A percentile compares a stretch with the other conserved stretches of the same genome.
Conservation (phyloP, 2,888 invertebrate genomes). For the Agrochola lota region DNA sequence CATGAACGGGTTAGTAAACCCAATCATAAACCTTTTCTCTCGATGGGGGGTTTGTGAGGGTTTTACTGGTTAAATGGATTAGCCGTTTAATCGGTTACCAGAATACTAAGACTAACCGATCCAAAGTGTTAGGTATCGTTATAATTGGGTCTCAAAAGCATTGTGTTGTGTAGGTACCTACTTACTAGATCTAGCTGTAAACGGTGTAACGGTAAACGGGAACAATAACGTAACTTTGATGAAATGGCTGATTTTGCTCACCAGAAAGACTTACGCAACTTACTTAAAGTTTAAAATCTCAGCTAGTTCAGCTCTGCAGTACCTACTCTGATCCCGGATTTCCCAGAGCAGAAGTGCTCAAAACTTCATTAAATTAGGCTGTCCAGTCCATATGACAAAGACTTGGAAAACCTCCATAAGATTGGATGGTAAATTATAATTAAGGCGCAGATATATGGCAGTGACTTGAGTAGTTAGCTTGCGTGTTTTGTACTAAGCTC, state of each 20-base stretch:
- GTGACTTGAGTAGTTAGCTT: too few species aligned
- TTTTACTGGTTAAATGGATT: background rate
- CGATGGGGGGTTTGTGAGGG: too few species aligned
- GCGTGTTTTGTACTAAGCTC: too few species aligned
- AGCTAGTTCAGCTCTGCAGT: background rate
- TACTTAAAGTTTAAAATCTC: too few species aligned
- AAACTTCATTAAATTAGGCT: background rate
- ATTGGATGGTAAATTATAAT: background rate
- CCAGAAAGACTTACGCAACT: background rate
- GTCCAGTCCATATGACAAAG: background rate
- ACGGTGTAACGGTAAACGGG: slow-evolving; percentile 2
- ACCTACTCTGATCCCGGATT: background rate
- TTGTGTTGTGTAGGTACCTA: background rate
- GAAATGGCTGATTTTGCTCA: background rate
- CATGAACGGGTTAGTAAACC: too few species aligned
- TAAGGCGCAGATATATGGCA: too few species aligned
- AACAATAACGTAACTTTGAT: slow-evolving; percentile 21
- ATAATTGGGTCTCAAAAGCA: background rate
- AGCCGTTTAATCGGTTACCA: background rate
- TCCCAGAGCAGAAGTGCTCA: background rate
- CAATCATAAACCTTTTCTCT: background rate
- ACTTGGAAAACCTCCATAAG: background rate
- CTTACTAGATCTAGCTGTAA: background rate
- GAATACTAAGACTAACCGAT: background rate
- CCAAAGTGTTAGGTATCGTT: background rate